Base-by-base conservation (phyloP, 1,140 invertebrate species). In the Parapsyche elsis region DNA sequence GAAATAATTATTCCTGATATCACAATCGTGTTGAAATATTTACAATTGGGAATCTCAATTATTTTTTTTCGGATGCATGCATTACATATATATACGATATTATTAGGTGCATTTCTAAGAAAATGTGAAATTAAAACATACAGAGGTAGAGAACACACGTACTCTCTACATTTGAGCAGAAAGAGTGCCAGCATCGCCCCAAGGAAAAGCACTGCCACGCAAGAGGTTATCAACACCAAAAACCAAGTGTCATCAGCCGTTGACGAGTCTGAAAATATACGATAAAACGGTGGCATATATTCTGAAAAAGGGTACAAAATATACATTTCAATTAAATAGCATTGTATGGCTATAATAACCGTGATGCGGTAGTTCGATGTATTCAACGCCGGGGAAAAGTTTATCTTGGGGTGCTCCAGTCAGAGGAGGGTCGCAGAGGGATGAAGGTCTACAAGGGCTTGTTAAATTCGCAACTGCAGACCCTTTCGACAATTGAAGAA, bases 81-180 rank as follows among this genome's bases (percentile, higher is more conserved):
- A 59, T 23, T 57, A 53, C 12, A 80, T 21, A 59, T 80, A 81
- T 76, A 67, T 67, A 2, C 1, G 19, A 26, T 1, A 71, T 61
- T 21, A 73, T 64, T 49, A 79, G 57, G 78, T 81, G 74, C 80
- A 38, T 24, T 49, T 73, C 30, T 76, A 79, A 78, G 24, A 74
- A 81, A 75, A 81, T 59, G 82, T 76, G 57, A 81, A 80, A 78
- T 67, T 74, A 78, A 81, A 82, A 82, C 78, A 83, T 74, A 78
- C 81, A 82, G 77, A 76, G 75, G 71, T 76, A 81, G 49, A 74
- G 82, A 80, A 81, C 49, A 78, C 79, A 93, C 93, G 93, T 90
- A 95, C 94, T 95, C 93, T 92, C 94, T 91, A 87, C 93, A 95
- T 85, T 94, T 94, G 45, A 95, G 90, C 21, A 95, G 90, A 81